phyloP scores from a whole-genome alignment of 2,113 vertebrate species.

The Zingel zingel region DNA sequence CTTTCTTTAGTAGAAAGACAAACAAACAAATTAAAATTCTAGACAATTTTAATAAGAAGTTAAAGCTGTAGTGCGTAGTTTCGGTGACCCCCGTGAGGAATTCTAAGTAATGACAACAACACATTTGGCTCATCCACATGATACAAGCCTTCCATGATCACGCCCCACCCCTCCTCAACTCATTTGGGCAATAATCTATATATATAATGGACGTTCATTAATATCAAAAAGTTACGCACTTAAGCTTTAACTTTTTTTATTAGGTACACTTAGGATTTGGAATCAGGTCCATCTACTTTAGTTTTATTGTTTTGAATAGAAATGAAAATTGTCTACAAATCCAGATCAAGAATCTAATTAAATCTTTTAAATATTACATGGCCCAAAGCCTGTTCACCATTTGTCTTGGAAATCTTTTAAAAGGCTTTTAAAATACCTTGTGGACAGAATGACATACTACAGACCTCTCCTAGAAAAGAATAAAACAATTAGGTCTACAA shows the following conservation, averaged over 20 bases:
- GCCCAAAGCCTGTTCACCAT: constrained; percentile 2
- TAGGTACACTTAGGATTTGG: neutral
- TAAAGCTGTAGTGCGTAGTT: too few relatives aligned
- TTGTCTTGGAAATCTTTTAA: constrained; percentile 22
- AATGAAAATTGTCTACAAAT: neutral
- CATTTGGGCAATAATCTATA: too few relatives aligned
- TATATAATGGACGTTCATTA: too few relatives aligned
- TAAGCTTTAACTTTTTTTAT: neutral
- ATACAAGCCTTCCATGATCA: too few relatives aligned
- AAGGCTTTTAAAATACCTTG: constrained; percentile 6
- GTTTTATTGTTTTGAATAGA: constrained; percentile 4
- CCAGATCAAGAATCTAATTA: constrained; percentile 42
- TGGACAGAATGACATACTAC: constrained; percentile 1
- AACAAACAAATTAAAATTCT: too few relatives aligned
- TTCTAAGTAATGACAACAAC: too few relatives aligned
- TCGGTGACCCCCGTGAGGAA: too few relatives aligned
- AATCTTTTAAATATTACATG: constrained; percentile 31
- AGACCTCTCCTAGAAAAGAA: neutral
- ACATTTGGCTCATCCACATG: too few relatives aligned
- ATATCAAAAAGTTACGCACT: too few relatives aligned
- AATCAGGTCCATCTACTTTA: constrained; percentile 2
- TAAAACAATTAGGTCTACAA: neutral
- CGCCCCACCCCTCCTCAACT: too few relatives aligned
- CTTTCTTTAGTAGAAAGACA: too few relatives aligned
- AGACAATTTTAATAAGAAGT: too few relatives aligned